Percentiles rank a stretch among this genome's conserved stretches.
phyloP scores from a whole-genome alignment of 1,140 invertebrate genomes.

The Bactericera cockerelli region DNA sequence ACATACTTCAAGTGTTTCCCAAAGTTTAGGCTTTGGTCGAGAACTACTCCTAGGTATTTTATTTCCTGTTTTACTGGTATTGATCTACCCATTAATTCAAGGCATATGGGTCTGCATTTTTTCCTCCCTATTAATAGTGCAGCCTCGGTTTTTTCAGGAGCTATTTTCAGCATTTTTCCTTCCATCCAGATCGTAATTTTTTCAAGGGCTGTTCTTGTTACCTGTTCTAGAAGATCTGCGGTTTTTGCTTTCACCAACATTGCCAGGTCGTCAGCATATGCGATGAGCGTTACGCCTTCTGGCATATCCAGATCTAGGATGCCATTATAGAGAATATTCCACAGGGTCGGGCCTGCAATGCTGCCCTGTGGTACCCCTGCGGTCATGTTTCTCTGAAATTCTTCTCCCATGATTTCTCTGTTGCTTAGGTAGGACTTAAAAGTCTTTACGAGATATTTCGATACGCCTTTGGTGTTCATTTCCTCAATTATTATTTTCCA shows the following conservation, averaged over 20 bases:
- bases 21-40: background rate
- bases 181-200: no score
- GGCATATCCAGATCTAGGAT: constrained; percentile 14
- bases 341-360: constrained; percentile 29
- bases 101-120: no score
- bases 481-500: constrained; percentile 8
- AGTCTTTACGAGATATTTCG: background rate
- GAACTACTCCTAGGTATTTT: background rate
- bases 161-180: no score
- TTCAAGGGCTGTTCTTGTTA: no score
- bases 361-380: constrained; percentile 33
- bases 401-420: background rate
- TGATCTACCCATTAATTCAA: no score
- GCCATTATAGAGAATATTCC: constrained; percentile 31
- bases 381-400: constrained; percentile 14
- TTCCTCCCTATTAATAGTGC: no score
- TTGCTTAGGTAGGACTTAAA: constrained; percentile 10
- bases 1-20: background rate
- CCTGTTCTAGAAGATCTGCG: no score
- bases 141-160: no score
- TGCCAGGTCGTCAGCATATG: no score
- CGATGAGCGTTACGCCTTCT: no score
- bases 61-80: no score
- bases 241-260: no score
- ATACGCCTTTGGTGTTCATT: background rate